Conservation (phyloP, 2,888 invertebrate species). For the Schizotus pectinicornis region DNA sequence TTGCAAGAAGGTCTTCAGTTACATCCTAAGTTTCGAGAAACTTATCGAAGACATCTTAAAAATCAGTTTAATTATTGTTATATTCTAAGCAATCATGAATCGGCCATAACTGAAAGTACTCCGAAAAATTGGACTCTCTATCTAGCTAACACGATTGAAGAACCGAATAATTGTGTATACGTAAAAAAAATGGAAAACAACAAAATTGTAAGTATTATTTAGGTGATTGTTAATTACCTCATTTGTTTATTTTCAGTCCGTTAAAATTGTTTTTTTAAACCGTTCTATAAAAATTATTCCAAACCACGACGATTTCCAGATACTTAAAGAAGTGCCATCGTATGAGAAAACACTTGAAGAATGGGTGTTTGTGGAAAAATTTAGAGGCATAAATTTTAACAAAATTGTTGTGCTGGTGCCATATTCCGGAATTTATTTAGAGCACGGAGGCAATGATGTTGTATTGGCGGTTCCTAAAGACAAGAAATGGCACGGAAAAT, state of each 20-base stretch:
- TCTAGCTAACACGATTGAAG: constrained; percentile 44
- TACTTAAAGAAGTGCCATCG: constrained; percentile 34
- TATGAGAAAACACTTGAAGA: constrained; percentile 34
- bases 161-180: constrained; percentile 51
- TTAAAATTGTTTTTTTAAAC: constrained; percentile 38
- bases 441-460: constrained; percentile 40
- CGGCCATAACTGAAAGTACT: constrained; percentile 34
- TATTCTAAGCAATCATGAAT: constrained; percentile 39
- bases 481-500: no score
- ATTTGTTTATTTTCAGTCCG: constrained; percentile 38
- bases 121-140: constrained; percentile 51
- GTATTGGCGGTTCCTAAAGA: constrained; percentile 34
- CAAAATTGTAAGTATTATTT: constrained; percentile 33
- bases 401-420: constrained; percentile 34
- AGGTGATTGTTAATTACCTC: background rate
- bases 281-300: constrained; percentile 44
- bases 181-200: constrained; percentile 45
- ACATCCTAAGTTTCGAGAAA: constrained; percentile 37
- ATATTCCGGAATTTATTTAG: constrained; percentile 37
- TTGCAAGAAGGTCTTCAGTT: constrained; percentile 9
- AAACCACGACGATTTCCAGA: constrained; percentile 35
- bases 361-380: constrained; percentile 38
- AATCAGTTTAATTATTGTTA: constrained; percentile 47
- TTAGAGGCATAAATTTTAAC: constrained; percentile 30
- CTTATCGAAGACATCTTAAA: constrained; percentile 33